Evolutionary conservation across 2,888 invertebrate species (phyloP).

Genomic region (Oscheius sp.): DNA sequence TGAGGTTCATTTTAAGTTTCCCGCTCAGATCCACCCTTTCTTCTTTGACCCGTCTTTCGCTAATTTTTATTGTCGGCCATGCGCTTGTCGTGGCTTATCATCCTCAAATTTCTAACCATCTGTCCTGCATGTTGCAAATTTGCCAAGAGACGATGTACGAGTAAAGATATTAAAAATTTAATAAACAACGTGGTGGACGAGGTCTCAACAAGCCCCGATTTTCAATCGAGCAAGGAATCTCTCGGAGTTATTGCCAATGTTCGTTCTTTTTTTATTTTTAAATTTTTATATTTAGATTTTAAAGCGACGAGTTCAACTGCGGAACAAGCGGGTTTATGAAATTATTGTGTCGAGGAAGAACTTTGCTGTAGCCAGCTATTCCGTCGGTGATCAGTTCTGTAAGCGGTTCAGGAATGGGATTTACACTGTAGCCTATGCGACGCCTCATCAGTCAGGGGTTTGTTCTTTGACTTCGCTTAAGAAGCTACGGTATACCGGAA

Average conservation of each 20-base stretch:
- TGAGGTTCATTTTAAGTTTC: too few relatives aligned
- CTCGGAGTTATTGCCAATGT: not conserved
- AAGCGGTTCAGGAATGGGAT: not conserved
- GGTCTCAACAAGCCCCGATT: not conserved
- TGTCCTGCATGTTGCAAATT: too few relatives aligned
- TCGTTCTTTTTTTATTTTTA: not conserved
- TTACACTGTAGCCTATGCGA: not conserved
- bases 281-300: too few relatives aligned
- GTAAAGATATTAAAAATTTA: not conserved
- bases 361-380: not conserved
- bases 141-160: not conserved
- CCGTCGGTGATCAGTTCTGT: not conserved
- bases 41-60: too few relatives aligned
- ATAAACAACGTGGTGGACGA: not conserved
- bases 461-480: too few relatives aligned
- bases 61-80: too few relatives aligned
- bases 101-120: too few relatives aligned
- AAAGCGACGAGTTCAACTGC: not conserved
- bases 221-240: not conserved
- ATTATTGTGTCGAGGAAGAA: not conserved
- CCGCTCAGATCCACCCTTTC: too few relatives aligned
- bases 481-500: too few relatives aligned
- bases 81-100: too few relatives aligned
- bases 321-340: not conserved
- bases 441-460: not conserved